Percentiles rank a stretch among this genome's conserved stretches.
These are phyloP conservation scores for Zoanthus solanderi DNA, from an alignment of 92 coral and sea anemone genomes.

Conservation along the genomic window DNA sequence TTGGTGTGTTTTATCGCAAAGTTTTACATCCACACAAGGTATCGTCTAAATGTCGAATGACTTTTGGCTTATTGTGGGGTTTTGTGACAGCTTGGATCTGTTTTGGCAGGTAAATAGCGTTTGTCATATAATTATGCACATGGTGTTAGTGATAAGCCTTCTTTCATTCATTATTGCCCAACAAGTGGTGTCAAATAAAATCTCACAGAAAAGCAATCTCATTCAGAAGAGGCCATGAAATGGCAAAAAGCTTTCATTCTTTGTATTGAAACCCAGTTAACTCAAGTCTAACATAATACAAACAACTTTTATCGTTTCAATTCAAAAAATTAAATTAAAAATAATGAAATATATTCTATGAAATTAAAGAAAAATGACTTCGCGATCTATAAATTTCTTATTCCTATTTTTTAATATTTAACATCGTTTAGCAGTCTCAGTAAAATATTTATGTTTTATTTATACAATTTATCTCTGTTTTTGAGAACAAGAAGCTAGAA, in stretches of 20 bases:
- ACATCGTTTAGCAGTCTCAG: neutral
- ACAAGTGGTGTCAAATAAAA: neutral
- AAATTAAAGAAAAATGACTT: neutral
- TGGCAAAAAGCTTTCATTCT: neutral
- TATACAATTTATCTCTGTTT: too few relatives aligned
- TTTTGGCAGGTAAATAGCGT: slow-evolving; percentile 71
- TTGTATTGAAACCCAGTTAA: neutral
- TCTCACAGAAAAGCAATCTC: neutral
- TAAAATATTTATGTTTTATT: too few relatives aligned
- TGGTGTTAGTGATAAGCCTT: neutral
- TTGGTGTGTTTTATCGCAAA: slow-evolving; percentile 74
- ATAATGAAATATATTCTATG: too few relatives aligned
- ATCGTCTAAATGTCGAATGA: slow-evolving; percentile 63
- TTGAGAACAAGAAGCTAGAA: too few relatives aligned
- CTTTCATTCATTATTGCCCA: neutral
- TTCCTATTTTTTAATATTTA: neutral
- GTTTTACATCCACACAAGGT: slow-evolving; percentile 70
- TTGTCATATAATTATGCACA: neutral
- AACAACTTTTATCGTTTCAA: too few relatives aligned
- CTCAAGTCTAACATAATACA: neutral
- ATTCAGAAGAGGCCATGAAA: neutral
- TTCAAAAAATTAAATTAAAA: neutral
- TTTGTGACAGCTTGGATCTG: slow-evolving; percentile 76
- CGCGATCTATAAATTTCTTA: neutral
- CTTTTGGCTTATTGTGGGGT: slow-evolving; percentile 73